Evolutionary conservation across 2,888 invertebrate species (phyloP).

Genomic region (Cactoblastis cactorum): DNA sequence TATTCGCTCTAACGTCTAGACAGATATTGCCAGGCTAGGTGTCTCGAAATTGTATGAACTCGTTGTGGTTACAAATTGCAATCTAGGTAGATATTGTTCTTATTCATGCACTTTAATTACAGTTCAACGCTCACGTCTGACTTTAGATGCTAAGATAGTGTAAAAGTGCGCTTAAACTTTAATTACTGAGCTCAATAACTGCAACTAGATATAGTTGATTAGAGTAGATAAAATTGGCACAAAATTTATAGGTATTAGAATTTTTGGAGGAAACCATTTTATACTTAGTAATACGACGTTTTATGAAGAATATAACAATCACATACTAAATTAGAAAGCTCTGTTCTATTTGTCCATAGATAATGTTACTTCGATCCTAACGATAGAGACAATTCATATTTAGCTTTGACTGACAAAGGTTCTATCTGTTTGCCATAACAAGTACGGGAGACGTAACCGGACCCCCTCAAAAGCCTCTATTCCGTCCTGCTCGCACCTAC

Average conservation of each 20-base stretch:
- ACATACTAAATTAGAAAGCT: slow-evolving; percentile 11
- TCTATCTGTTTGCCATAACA: slow-evolving; percentile 56
- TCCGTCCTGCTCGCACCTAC: slow-evolving; percentile 51
- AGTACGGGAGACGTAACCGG: slow-evolving; percentile 64
- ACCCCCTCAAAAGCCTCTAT: slow-evolving; percentile 66
- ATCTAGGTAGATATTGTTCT: slow-evolving; percentile 31
- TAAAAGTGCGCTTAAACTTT: background rate
- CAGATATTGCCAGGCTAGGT: background rate
- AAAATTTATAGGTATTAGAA: too few species aligned
- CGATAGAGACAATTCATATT: slow-evolving; percentile 39
- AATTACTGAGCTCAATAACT: background rate
- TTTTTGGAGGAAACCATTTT: too few species aligned
- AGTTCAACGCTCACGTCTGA: slow-evolving; percentile 21
- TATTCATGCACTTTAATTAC: slow-evolving; percentile 24
- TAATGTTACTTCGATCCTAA: slow-evolving; percentile 23
- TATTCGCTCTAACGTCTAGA: background rate
- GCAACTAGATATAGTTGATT: too few species aligned
- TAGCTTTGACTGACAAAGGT: slow-evolving; percentile 53
- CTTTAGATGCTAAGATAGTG: slow-evolving; percentile 5
- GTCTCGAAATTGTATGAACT: background rate
- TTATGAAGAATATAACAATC: too few species aligned
- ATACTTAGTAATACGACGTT: too few species aligned
- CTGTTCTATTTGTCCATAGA: background rate
- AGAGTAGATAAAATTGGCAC: too few species aligned
- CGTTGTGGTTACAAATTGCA: slow-evolving; percentile 34